Evolutionary conservation across 2,113 vertebrate genomes (phyloP), one percentile per base, ranked within the genome.

Genomic region (Pithys albifrons): DNA sequence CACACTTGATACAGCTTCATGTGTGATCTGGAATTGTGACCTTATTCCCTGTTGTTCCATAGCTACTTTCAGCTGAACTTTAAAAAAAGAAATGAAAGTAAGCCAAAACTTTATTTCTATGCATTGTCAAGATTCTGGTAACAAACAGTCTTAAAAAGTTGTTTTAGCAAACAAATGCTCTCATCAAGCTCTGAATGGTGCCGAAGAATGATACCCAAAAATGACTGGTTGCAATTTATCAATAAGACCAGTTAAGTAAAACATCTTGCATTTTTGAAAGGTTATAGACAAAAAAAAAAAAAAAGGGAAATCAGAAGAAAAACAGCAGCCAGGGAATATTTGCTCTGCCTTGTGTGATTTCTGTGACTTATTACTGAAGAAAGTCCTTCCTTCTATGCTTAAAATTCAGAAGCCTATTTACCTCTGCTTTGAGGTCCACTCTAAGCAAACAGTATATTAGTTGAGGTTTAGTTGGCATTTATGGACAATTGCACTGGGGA

Each of bases 401-500:
- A 65, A 75, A 85, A 85, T 88, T 88, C 88, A 90, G 71, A 76
- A 76, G 31, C 7, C 28, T 48, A 39, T 88, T 95, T 88, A 25
- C 28, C 45, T 91, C 51, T 3, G 2, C 14, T 91, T 72, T 75
- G 81, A 90, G 67, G 52, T 78, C 78, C 31, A n/a, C 41, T 72
- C n/a, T 85, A 85, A 93, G 57, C 66, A 93, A 93, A 91, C 33
- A 88, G 31, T 43, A 25, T 67, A 57, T 73, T 91, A 62, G 49
- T 33, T 89, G 79, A 93, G 54, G 76, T 94, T 96, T 77, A 81
- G 46, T 62, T 96, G 84, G 43, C 85, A 85, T 91, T 92, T 92
- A 76, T 35, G n/a, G 54, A 52, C 43, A 88, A 43, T 62, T 61
- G 55, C 62, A 82, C 29, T n/a, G 46, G 8, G 66, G 17, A 79